Evolutionary conservation across 2,797 vertebrate species (phyloP), one percentile per base, ranked within the genome.

Genomic region (Parotocinclus haroldoi): DNA sequence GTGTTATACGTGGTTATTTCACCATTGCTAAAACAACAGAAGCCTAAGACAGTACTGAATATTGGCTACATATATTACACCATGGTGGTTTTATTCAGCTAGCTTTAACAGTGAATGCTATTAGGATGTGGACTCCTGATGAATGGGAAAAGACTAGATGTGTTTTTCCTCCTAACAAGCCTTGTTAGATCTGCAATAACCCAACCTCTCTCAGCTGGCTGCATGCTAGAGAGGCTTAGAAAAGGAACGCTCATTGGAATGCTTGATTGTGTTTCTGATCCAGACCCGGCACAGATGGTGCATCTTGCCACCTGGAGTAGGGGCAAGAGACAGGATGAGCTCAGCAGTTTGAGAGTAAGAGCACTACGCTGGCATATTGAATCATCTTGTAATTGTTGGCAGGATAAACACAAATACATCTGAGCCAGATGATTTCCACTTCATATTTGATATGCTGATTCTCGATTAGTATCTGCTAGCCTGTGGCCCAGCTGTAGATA

Each of bases 221-320:
- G 14, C 59, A 61, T 61, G 16, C 68, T 67, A 74, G 84, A 81
- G 71, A 80, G 72, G 75, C 17, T 56, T 64, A 42, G 8, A 63
- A 79, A 72, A 69, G 74, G 78, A 82, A 79, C 53, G 73, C 56
- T 80, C 48, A 77, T 58, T 68, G 75, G 75, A 80, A 81, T 76
- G 63, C 76, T 72, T 63, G 66, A 63, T 61, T 63, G 76, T 63
- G 81, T 63, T 77, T 76, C 76, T 63, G 63, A 73, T 37, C 52
- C 46, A 62, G 50, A 56, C 57, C 19, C 40, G 69, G 48, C 50
- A 17, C 45, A 51, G 42, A 48, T 42, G 11, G 38, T 13, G 10
- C 3, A 52, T 61, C 38, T 53, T 59, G 12, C 64, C 59, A 63
- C 59, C 60, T 71, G 73, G 69, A 75, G 44, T 57, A 44, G 58